Conservation (phyloP, 2,113 vertebrate species). For the Catagonus wagneri region DNA sequence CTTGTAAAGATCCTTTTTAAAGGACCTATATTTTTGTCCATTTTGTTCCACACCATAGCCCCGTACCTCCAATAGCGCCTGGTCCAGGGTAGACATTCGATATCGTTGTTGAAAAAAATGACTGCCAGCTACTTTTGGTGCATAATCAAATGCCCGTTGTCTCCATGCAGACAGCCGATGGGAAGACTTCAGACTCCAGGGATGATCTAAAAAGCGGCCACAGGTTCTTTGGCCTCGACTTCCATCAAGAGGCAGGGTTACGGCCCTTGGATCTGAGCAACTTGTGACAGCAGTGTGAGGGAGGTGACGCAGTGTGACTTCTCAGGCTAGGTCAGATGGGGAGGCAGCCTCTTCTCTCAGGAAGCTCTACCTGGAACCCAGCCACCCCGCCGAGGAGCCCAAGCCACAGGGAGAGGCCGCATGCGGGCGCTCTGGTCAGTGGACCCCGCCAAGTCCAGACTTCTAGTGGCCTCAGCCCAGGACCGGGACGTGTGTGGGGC, state of each 20-base stretch:
- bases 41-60: neutral
- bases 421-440: neutral
- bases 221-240: neutral
- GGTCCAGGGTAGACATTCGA: neutral
- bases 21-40: neutral
- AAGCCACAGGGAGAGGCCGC: neutral
- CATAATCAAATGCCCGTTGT: no score
- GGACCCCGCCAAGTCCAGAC: neutral
- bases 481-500: neutral
- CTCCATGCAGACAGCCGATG: neutral
- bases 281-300: neutral
- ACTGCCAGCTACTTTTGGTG: neutral
- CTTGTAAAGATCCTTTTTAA: no score
- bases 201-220: neutral
- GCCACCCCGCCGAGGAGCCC: no score
- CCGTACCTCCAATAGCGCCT: no score
- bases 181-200: no score
- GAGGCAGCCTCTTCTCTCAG: neutral
- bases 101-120: neutral
- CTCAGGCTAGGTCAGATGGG: neutral
- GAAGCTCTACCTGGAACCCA: neutral
- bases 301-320: neutral
- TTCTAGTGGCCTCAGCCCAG: neutral
- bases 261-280: neutral
- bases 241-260: no score